Conservation (phyloP, 2,113 vertebrate species). For the Tyrannus savana region DNA sequence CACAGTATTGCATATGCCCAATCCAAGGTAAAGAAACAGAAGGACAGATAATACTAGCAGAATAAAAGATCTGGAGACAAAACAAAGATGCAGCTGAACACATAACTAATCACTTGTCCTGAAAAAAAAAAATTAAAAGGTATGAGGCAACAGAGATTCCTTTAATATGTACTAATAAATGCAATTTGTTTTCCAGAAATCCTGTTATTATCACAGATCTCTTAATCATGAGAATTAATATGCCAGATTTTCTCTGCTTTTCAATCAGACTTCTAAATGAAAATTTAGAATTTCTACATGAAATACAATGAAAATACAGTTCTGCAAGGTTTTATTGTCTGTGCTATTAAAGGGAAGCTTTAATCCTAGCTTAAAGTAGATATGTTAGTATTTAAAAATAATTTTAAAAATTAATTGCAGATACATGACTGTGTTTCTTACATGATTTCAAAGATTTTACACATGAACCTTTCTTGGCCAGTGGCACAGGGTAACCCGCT, state of each 20-base stretch:
- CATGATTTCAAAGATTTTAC: background rate
- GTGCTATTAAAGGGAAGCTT: background rate
- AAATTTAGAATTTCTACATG: background rate
- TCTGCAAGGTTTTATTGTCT: background rate
- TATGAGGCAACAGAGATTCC: background rate
- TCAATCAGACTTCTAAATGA: background rate
- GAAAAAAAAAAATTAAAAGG: background rate
- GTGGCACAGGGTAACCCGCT: accelerated
- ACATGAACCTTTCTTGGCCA: background rate
- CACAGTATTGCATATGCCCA: background rate
- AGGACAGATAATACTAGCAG: background rate
- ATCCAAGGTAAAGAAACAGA: background rate
- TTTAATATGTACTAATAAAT: background rate
- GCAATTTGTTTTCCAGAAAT: background rate
- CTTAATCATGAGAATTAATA: background rate
- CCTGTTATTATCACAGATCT: background rate
- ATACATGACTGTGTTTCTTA: background rate
- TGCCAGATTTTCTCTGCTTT: background rate
- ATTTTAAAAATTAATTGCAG: background rate
- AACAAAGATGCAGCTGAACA: background rate
- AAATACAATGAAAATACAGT: background rate
- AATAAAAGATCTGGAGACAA: background rate
- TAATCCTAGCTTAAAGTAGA: background rate
- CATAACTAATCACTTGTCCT: background rate
- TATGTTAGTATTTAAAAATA: background rate